Evolutionary conservation across 2,113 vertebrate genomes (phyloP).

Genomic region (Hypocryptadius cinnamomeus): DNA sequence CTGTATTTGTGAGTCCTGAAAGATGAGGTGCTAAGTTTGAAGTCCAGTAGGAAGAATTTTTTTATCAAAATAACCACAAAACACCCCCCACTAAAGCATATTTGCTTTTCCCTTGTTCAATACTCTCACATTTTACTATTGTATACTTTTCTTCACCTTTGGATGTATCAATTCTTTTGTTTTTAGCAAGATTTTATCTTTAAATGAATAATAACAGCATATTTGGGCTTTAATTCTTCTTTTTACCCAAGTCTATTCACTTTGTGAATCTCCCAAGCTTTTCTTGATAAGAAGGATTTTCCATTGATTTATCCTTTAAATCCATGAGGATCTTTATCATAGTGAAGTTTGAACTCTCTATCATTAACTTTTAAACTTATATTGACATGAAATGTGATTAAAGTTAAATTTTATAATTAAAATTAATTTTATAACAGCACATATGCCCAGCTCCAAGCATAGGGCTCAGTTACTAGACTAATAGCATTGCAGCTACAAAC

Average conservation of each 20-base stretch:
- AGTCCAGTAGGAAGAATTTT: not conserved
- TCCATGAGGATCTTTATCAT: not conserved
- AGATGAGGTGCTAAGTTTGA: not conserved
- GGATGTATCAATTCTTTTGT: not conserved
- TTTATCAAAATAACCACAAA: not conserved
- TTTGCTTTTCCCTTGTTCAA: not conserved
- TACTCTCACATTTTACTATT: not conserved
- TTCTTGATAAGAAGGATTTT: not conserved
- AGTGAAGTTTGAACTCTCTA: not conserved
- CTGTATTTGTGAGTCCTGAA: not conserved
- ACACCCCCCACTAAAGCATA: not conserved
- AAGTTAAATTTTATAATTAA: slow-evolving; percentile 1
- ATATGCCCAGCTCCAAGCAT: not conserved
- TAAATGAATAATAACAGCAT: not conserved
- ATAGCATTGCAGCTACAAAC: slow-evolving; percentile 26
- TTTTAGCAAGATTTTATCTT: not conserved
- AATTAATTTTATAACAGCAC: not conserved
- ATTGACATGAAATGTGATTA: slow-evolving; percentile 12
- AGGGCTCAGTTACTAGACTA: not conserved
- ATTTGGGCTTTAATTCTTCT: not conserved
- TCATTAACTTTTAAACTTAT: not conserved
- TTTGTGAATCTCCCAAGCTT: not conserved
- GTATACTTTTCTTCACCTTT: not conserved
- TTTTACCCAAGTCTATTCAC: not conserved
- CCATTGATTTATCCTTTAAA: not conserved